Evolutionary conservation across 92 coral and sea anemone genomes (phyloP), one percentile per base, ranked within the genome.

Genomic region (Epizoanthus illoricatus): DNA sequence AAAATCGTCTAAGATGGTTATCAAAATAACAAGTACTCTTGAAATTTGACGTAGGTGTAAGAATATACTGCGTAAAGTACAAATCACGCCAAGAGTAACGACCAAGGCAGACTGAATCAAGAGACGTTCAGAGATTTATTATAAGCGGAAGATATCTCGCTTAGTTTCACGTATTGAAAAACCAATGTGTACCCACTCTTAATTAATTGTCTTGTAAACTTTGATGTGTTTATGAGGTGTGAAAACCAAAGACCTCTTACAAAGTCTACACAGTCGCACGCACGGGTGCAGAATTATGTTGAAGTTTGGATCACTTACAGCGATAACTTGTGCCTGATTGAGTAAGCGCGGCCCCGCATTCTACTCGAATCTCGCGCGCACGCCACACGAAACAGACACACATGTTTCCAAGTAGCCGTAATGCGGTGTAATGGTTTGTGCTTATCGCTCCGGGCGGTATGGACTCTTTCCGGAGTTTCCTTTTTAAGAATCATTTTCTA

Each of bases 181-280:
- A 9, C 3, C 45, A 12, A n/a, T 55, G 23, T 42, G 24, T 6
- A 12, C 21, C 41, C 47, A 10, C 18, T 42, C 72, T 20, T 42
- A 17, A 42, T 62, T 78, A 64, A 78, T 78, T 63, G 54, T 45
- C 82, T 5, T 63, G 82, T 78, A 78, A 78, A 78, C 82, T 45
- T 63, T n/a, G 58, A 78, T 63, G 82, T 78, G 82, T 78, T 78
- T 62, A 78, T 64, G 82, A 78, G 82, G 82, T 78, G 82, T 78
- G 43, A 78, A 76, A 43, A 78, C 69, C 36, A 64, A 63, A 62
- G 72, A 63, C 71, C 52, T 78, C 43, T 33, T 78, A 41, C 23
- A 42, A 64, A 15, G 57, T 45, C 49, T 17, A 23, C 82, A 12
- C 21, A 41, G 19, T 5, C 70, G 19, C 82, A 78, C 82, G 58